Evolutionary conservation across 1,140 invertebrate species (phyloP), one percentile per base, ranked within the genome.

Genomic region (silkworm (Bombyx mori)): DNA sequence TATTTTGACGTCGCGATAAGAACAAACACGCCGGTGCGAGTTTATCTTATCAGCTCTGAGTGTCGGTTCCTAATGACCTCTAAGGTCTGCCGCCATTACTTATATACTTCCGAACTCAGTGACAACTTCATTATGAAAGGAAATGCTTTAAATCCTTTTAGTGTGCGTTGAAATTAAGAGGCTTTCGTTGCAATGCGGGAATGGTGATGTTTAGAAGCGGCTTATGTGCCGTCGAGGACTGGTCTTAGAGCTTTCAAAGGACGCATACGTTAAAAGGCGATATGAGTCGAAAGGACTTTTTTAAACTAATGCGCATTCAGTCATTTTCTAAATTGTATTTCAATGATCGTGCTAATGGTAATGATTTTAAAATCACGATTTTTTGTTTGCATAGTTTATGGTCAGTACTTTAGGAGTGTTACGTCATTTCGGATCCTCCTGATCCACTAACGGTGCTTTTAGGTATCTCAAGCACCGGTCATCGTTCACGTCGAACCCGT

Each of bases 1-100:
- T 78, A 82, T 82, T 80, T 76, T 77, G 72, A 81, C 71, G 65
- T 68, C 51, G 45, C 68, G 78, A 81, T 81, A 81, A 79, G 68
- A 69, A 71, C 69, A 81, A 79, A 78, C 71, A 35, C 60, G 58
- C 75, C 73, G 76, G 77, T 71, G 48, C 54, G 66, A 60, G 63
- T 58, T 80, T 81, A 83, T 83, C 80, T 83, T 79, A 83, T 83
- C 78, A 58, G 55, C 7, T 42, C 55, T 61, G 56, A 72, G 67
- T 75, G 66, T 73, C 70, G 61, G 58, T 68, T 65, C 72, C 75
- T 81, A 81, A 81, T 78, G 75, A 77, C 75, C 65, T 62, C 60
- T 50, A 54, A 53, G 53, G 56, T 62, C 66, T 65, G 59, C 67
- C 61, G 62, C 69, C 60, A 56, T 67, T 69, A 68, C 64, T 66